These are phyloP conservation scores for Valencia hispanica DNA, from an alignment of 2,797 vertebrate genomes.

Conservation along the genomic window DNA sequence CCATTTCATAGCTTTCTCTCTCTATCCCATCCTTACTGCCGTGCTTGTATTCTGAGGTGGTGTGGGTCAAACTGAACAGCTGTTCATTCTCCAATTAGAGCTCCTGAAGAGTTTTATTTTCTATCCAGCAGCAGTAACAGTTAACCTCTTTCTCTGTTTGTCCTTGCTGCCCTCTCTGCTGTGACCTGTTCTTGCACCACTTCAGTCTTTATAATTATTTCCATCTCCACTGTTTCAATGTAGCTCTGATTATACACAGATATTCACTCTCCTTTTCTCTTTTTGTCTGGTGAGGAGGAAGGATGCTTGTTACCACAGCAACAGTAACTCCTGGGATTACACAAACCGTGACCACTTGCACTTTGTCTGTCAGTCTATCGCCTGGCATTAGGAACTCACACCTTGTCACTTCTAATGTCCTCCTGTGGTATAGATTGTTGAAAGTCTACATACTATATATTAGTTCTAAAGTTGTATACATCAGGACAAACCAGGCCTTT, in stretches of 20 bases:
- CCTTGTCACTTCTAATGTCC: slow-evolving; percentile 15
- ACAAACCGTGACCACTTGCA: slow-evolving; percentile 40
- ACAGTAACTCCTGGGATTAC: slow-evolving; percentile 31
- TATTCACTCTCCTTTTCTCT: slow-evolving; percentile 2
- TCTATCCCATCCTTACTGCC: not conserved
- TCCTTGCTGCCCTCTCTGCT: not conserved
- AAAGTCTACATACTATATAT: not conserved
- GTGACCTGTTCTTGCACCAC: slow-evolving; percentile 8
- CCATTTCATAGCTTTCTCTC: not conserved
- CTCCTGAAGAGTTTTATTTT: slow-evolving; percentile 24
- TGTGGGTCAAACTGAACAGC: slow-evolving; percentile 57
- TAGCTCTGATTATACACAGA: not conserved
- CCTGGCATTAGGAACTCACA: slow-evolving; percentile 5
- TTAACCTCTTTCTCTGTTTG: slow-evolving; percentile 2
- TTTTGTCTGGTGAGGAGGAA: slow-evolving; percentile 27
- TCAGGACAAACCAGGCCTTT: not conserved
- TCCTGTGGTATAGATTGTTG: not conserved
- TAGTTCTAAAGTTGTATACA: not conserved
- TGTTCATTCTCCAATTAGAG: slow-evolving; percentile 59
- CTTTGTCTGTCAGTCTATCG: slow-evolving; percentile 22
- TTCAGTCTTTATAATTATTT: slow-evolving; percentile 11
- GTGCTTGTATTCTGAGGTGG: slow-evolving; percentile 24
- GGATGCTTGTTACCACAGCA: slow-evolving; percentile 49
- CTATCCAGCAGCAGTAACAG: slow-evolving; percentile 17
- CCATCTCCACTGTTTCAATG: slow-evolving; percentile 16